phyloP scores from a whole-genome alignment of 2,797 vertebrate genomes.

The Sebastes trivittatus region DNA sequence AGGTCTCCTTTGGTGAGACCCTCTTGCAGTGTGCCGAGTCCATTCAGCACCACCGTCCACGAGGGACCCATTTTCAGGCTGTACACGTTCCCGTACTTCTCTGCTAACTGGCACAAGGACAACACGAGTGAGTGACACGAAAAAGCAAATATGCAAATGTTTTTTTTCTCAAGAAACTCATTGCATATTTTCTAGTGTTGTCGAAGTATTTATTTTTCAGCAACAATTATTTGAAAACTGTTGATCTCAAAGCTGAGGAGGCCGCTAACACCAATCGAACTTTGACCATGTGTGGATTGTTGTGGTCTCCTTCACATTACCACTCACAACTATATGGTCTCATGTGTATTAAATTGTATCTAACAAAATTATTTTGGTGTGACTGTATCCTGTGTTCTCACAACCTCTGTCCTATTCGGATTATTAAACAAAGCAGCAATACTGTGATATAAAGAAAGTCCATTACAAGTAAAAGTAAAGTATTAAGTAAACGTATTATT shows the following conservation, averaged over 20 bases:
- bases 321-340: not conserved
- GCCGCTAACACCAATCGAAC: not conserved
- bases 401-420: not conserved
- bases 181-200: not conserved
- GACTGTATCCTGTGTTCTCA: not conserved
- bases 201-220: not conserved
- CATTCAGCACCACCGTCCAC: conserved; percentile 46
- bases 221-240: not conserved
- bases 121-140: not conserved
- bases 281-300: not conserved
- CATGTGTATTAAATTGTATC: not conserved
- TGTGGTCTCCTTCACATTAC: not conserved
- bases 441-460: not conserved
- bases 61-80: not conserved
- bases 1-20: conserved; percentile 65
- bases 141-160: not conserved
- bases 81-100: conserved; percentile 76
- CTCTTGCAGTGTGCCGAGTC: conserved; percentile 10
- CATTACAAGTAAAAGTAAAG: not conserved
- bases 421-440: not conserved
- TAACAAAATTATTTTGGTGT: not conserved
- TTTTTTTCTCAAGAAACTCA: not conserved
- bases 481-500: not conserved
- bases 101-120: conserved; percentile 50
- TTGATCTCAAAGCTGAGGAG: not conserved